Base-by-base conservation (phyloP, 2,113 vertebrate species). In the Galemys pyrenaicus region DNA sequence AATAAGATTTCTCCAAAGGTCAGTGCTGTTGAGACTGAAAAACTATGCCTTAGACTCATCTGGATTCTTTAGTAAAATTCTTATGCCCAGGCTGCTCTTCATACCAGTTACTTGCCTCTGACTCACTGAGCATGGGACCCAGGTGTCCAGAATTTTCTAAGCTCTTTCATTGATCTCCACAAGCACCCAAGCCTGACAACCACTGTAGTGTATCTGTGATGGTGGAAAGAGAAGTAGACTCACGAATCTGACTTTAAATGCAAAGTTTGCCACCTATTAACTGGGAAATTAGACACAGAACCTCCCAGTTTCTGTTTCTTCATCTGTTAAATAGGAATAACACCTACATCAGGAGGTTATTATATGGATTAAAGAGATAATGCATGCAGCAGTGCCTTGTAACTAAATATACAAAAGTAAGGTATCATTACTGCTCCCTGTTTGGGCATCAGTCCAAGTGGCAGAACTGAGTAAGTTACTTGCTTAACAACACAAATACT, bases 301-400 rank as follows among this genome's bases (percentile, higher is more conserved):
- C 44, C 44, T 95, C 46, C 32, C 20, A 94, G 93, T 92, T 92
- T 92, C 90, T 96, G 70, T 95, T 91, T 86, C 79, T 95, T 94
- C 89, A 84, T 64, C 78, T 75, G 74, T 85, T 68, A 96, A 96
- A 84, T 91, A 92, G 87, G 78, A 94, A 68, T 89, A 93, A 85
- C 65, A 85, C 79, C 80, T 93, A 92, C 75, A 81, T 81, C 87
- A 81, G 84, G 64, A 46, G 37, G 60, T 96, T 95, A 74, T 96
- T 96, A 82, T 64, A 82, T 46, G 30, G 71, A 93, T 97, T 94
- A 96, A 96, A 96, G 90, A 74, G 92, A 90, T 93, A 95, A 93
- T 78, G n/a, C 84, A 46, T 56, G 49, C 1, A 16, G 74, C 22
- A 22, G 49, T 85, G 46, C 84, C 92, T 77, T 87, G 84, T 94